These are phyloP conservation scores for Centroberyx gerrardi DNA, from an alignment of 2,797 vertebrate species.

Conservation along the genomic window DNA sequence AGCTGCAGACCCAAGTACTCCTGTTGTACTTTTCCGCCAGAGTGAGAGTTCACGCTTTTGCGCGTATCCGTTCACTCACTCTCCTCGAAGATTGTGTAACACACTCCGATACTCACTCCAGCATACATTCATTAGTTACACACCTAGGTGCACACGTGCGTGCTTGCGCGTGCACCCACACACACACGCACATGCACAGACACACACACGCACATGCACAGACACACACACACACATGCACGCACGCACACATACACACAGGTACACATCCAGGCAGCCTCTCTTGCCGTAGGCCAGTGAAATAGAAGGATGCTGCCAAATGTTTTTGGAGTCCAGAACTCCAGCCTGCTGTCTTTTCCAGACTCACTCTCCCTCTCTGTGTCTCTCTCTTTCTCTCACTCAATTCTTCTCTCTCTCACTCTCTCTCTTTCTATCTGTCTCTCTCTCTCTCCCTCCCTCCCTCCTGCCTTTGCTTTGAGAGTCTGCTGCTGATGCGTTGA, in stretches of 20 bases:
- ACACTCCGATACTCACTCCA: slow-evolving; percentile 33
- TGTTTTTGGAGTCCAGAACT: slow-evolving; percentile 75
- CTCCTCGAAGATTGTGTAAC: slow-evolving; percentile 52
- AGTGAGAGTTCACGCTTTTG: slow-evolving; percentile 48
- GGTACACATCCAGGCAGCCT: slow-evolving; percentile 56
- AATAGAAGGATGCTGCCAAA: slow-evolving; percentile 73
- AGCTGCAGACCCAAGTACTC: slow-evolving; percentile 10
- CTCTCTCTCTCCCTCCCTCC: slow-evolving; percentile 2
- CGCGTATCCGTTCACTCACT: slow-evolving; percentile 49
- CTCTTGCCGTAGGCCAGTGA: slow-evolving; percentile 61
- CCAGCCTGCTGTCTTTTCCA: slow-evolving; percentile 73
- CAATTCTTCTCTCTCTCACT: slow-evolving; percentile 14
- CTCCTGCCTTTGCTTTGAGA: slow-evolving; percentile 25
- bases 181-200: slow-evolving; percentile 20
- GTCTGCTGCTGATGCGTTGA: slow-evolving; percentile 41
- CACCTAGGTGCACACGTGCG: slow-evolving; percentile 56
- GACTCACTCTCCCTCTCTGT: slow-evolving; percentile 41
- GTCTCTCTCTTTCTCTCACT: slow-evolving; percentile 13
- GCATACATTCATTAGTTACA: slow-evolving; percentile 37
- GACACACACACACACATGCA: slow-evolving; percentile 28
- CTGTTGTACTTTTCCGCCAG: slow-evolving; percentile 21
- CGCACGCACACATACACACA: slow-evolving; percentile 50
- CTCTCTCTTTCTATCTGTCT: slow-evolving; percentile 31
- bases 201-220: slow-evolving; percentile 34
- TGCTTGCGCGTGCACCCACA: slow-evolving; percentile 44